Percentiles rank a stretch among this genome's conserved stretches.
Conservation (phyloP, 2,797 vertebrate species). For the Danio jaintianensis region DNA sequence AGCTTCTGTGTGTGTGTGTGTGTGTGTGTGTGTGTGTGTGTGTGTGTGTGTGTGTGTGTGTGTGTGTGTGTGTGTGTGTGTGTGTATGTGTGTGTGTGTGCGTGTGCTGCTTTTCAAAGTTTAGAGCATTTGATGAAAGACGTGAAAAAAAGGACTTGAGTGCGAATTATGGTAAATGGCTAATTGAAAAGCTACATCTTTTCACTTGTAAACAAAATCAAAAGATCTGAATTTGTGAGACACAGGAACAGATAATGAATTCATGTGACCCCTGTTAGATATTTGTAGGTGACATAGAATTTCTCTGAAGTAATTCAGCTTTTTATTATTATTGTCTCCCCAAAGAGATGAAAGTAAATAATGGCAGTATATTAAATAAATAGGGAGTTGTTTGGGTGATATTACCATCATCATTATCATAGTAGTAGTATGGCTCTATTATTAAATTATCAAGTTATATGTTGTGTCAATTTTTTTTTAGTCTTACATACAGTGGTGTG, state of each 20-base stretch:
- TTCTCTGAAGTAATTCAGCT: conserved; percentile 22
- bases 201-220: conserved; percentile 44
- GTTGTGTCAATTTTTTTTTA: too few relatives aligned
- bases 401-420: too few relatives aligned
- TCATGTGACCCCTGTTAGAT: conserved; percentile 22
- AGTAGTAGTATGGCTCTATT: too few relatives aligned
- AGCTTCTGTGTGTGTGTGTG: background rate
- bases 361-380: conserved; percentile 26
- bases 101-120: conserved; percentile 13
- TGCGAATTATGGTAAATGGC: background rate
- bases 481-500: too few relatives aligned
- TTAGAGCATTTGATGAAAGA: conserved; percentile 6
- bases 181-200: conserved; percentile 12
- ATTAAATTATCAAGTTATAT: too few relatives aligned
- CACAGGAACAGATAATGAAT: conserved; percentile 34
- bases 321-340: background rate
- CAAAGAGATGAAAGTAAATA: conserved; percentile 37
- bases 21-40: too few relatives aligned
- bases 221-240: conserved; percentile 35
- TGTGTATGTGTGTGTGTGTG: too few relatives aligned
- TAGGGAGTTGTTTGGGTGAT: conserved; percentile 40
- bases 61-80: too few relatives aligned
- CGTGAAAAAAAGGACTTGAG: background rate
- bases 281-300: conserved; percentile 13
- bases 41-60: background rate